Evolutionary conservation across 2,797 vertebrate genomes (phyloP).

Genomic region (Acanthurus leucopareius): DNA sequence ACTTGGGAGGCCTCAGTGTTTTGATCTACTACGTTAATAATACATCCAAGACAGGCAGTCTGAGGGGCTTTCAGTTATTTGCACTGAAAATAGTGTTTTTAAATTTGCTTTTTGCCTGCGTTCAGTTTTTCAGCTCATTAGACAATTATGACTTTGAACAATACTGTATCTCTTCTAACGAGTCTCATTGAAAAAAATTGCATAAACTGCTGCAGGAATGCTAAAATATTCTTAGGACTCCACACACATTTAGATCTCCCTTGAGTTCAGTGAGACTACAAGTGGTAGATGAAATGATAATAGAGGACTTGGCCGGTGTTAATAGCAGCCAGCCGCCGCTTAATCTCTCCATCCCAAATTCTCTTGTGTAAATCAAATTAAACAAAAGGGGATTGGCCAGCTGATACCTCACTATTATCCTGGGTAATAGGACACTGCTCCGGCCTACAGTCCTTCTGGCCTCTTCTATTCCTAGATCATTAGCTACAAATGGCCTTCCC

Average conservation of each 20-base stretch:
- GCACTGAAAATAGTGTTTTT: slow-evolving; percentile 14
- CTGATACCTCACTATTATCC: slow-evolving; percentile 63
- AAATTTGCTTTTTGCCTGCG: background rate
- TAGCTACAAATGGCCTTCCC: slow-evolving; percentile 46
- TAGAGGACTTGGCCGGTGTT: slow-evolving; percentile 63
- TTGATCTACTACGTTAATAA: slow-evolving; percentile 46
- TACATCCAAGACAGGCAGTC: slow-evolving; percentile 19
- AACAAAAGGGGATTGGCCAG: slow-evolving; percentile 58
- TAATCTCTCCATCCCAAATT: slow-evolving; percentile 66
- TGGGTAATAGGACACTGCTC: slow-evolving; percentile 61
- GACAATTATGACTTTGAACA: background rate
- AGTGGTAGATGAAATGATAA: slow-evolving; percentile 54
- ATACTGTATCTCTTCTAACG: background rate
- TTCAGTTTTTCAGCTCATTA: background rate
- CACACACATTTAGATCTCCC: background rate
- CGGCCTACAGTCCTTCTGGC: slow-evolving; percentile 17
- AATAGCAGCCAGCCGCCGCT: slow-evolving; percentile 57
- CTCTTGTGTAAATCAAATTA: slow-evolving; percentile 73
- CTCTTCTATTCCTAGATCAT: slow-evolving; percentile 70
- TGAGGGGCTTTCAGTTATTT: slow-evolving; percentile 7
- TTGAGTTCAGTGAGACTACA: slow-evolving; percentile 21
- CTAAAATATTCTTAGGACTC: slow-evolving; percentile 13
- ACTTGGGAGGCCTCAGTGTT: background rate
- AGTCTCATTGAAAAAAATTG: background rate
- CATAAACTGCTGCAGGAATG: background rate